Conservation (phyloP, 2,797 vertebrate genomes). For the Spinus olivaceus region DNA sequence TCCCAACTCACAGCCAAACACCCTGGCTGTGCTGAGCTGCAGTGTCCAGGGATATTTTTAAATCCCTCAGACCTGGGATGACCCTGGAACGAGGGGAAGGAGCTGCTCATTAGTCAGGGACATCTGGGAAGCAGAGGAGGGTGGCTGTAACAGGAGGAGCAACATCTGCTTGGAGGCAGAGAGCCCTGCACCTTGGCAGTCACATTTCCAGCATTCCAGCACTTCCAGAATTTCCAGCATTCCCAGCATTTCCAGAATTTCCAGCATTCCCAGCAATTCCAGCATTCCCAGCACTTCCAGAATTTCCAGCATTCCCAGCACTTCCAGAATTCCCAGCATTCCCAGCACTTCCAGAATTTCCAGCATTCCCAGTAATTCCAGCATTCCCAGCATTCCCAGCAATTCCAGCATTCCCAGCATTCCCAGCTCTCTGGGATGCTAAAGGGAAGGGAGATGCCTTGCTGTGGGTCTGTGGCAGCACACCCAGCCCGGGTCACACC, state of each 20-base stretch:
- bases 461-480: fast-evolving
- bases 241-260: background rate
- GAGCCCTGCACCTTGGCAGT: background rate
- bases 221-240: fast-evolving
- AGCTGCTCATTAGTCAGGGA: background rate
- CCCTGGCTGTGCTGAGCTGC: background rate
- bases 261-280: background rate
- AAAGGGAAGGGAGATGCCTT: background rate
- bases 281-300: background rate
- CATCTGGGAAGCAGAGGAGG: background rate
- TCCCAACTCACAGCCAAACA: background rate
- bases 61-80: background rate
- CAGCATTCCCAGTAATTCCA: background rate
- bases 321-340: background rate
- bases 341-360: background rate
- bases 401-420: background rate
- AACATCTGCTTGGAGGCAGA: background rate
- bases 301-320: background rate
- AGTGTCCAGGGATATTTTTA: fast-evolving
- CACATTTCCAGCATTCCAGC: no score
- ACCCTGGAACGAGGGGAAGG: background rate
- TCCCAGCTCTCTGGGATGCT: background rate
- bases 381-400: background rate
- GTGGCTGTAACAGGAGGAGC: background rate
- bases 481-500: fast-evolving